These are phyloP conservation scores for Ammospiza caudacuta DNA, from an alignment of 2,113 vertebrate species.

Conservation along the genomic window DNA sequence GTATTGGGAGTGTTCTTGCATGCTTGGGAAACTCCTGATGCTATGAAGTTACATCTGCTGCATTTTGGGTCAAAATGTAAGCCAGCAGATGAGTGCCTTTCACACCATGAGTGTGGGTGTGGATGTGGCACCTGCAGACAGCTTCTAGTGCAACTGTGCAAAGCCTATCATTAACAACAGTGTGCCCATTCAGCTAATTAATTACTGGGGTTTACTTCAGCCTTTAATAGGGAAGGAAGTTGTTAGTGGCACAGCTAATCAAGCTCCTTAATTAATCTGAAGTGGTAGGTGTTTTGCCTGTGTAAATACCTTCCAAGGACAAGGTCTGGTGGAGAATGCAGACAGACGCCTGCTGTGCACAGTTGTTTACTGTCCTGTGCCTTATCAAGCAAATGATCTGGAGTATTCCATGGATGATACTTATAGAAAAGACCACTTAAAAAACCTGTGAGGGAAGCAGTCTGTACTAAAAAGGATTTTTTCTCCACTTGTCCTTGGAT, in stretches of 20 bases:
- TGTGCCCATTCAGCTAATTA: not conserved
- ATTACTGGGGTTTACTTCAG: not conserved
- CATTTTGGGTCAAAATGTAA: not conserved
- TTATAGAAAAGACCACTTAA: not conserved
- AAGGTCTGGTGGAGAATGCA: not conserved
- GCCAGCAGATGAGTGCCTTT: not conserved
- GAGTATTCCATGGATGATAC: not conserved
- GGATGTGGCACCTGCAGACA: rapidly evolving
- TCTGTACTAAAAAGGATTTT: not conserved
- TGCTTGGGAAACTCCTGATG: not conserved
- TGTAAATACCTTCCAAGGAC: not conserved
- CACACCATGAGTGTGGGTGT: rapidly evolving
- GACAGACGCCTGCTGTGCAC: not conserved
- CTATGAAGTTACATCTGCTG: not conserved
- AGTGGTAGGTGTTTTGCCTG: not conserved
- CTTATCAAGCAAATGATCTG: not conserved
- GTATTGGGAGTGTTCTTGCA: not conserved
- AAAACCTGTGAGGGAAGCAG: not conserved
- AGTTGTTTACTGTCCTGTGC: not conserved
- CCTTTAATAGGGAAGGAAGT: not conserved
- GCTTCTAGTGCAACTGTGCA: not conserved
- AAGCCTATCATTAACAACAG: not conserved
- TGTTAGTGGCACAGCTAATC: not conserved
- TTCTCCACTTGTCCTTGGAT: not conserved
- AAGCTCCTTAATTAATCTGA: not conserved